Percentiles rank a stretch among this genome's conserved stretches.
phyloP scores from a whole-genome alignment of 2,888 invertebrate species.

The Ennomos erosarius region DNA sequence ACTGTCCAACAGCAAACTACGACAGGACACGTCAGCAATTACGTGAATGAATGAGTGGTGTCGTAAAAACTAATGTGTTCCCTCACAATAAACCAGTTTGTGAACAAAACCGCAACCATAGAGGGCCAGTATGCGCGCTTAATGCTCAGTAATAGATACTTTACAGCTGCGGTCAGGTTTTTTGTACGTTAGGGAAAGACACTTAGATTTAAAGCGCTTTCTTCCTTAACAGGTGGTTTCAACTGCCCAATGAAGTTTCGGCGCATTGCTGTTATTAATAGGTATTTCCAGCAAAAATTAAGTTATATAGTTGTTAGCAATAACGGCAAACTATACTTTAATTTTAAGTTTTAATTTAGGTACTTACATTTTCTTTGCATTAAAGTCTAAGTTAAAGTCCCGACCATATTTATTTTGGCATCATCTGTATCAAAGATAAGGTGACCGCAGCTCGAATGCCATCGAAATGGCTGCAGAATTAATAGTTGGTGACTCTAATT shows the following conservation, averaged over 20 bases:
- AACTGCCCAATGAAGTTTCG: too few relatives aligned
- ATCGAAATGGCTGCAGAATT: conserved; percentile 38
- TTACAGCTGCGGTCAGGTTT: conserved; percentile 9
- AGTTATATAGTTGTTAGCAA: too few relatives aligned
- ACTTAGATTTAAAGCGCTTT: too few relatives aligned
- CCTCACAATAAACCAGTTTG: neutral
- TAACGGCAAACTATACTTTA: too few relatives aligned
- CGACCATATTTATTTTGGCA: neutral
- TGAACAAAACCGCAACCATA: conserved; percentile 17
- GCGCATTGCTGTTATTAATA: too few relatives aligned
- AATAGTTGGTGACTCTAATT: conserved; percentile 38
- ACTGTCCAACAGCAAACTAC: neutral
- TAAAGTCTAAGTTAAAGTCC: too few relatives aligned
- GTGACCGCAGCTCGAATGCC: conserved; percentile 20
- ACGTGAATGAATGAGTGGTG: conserved; percentile 5
- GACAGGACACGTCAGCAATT: neutral
- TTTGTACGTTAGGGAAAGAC: neutral
- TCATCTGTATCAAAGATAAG: neutral
- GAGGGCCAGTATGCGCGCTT: conserved; percentile 1
- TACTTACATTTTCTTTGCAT: too few relatives aligned
- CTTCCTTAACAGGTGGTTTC: too few relatives aligned
- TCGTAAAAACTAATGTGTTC: conserved; percentile 3
- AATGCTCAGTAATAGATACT: conserved; percentile 16
- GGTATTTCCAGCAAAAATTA: too few relatives aligned
- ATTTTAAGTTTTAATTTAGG: too few relatives aligned